Base-by-base conservation (phyloP, 2,888 invertebrate genomes). In the Erebia palarica region DNA sequence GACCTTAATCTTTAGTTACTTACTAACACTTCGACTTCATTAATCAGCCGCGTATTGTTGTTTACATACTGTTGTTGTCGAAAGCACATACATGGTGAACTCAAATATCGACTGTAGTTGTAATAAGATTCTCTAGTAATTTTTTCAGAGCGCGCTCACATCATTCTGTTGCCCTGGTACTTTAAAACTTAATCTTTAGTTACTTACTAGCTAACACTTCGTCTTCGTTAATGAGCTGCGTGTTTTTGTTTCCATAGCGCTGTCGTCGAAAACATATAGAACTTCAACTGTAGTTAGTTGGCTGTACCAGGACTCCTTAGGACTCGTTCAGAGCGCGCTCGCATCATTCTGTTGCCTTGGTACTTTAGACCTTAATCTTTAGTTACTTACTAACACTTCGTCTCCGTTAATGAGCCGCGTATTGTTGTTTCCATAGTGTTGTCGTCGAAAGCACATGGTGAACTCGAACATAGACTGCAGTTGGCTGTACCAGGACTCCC, bases 291-390 rank as follows among this genome's bases (percentile, higher is more conserved):
- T 21, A 88, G 49, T 0, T 21, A 88, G 49, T 0, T 84, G 78
- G 69, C 77, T 78, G 77, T 80, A 79, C 89, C 90, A 91, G 1
- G 87, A 77, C 68, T 59, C 44, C 8, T 58, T 59, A 36, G 64
- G 13, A 14, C 55, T 71, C n/a, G 76, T 60, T n/a, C 74, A 51
- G 16, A 79, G 75, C 16, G 82, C 80, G 74, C 71, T 83, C 86
- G 64, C 82, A 91, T 86, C 75, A 84, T 82, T 5, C 93, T 87
- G 78, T 88, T 87, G 18, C 94, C 94, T 57, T 91, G 94, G 81
- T 93, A 90, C 81, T 94, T 94, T 0, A 94, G 84, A 36, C 7
- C 36, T 36, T 36, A 36, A 36, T 36, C 36, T 36, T 36, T 36
- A 36, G 36, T 36, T 16, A 59, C 60, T 60, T 44, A 60, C 60